Evolutionary conservation across 1,140 invertebrate genomes (phyloP).

Genomic region (Apis cerana): DNA sequence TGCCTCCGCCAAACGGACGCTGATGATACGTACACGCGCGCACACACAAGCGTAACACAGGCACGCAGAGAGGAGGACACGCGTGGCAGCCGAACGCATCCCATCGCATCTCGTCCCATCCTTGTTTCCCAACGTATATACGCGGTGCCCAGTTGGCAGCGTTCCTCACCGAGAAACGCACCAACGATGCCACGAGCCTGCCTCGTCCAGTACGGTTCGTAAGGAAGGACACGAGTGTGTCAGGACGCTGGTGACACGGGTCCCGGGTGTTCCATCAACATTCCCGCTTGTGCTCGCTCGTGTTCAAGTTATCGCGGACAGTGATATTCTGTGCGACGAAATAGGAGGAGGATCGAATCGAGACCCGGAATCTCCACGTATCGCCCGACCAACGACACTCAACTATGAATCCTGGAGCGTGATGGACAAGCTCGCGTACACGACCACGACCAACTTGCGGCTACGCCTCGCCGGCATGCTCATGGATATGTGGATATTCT

Average conservation of each 20-base stretch:
- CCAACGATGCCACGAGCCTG: slow-evolving; percentile 30
- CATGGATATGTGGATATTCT: slow-evolving; percentile 76
- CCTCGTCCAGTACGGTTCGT: slow-evolving; percentile 29
- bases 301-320: slow-evolving; percentile 33
- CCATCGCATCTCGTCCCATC: slow-evolving; percentile 3
- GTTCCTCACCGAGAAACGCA: neutral
- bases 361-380: neutral
- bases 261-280: slow-evolving; percentile 2
- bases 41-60: slow-evolving; percentile 14
- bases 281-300: slow-evolving; percentile 34
- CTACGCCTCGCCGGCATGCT: slow-evolving; percentile 59
- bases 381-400: slow-evolving; percentile 20
- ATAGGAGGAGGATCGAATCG: neutral
- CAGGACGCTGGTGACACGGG: slow-evolving; percentile 27
- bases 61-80: slow-evolving; percentile 20
- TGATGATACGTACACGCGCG: slow-evolving; percentile 5
- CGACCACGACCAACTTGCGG: slow-evolving; percentile 39
- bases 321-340: slow-evolving; percentile 31
- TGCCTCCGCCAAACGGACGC: slow-evolving; percentile 12
- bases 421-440: slow-evolving; percentile 59
- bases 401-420: slow-evolving; percentile 47
- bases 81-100: slow-evolving; percentile 3
- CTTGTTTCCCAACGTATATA: neutral
- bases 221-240: slow-evolving; percentile 34
- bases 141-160: neutral